phyloP scores from a whole-genome alignment of 2,888 invertebrate species.

The Pachycephus smyrnensis region DNA sequence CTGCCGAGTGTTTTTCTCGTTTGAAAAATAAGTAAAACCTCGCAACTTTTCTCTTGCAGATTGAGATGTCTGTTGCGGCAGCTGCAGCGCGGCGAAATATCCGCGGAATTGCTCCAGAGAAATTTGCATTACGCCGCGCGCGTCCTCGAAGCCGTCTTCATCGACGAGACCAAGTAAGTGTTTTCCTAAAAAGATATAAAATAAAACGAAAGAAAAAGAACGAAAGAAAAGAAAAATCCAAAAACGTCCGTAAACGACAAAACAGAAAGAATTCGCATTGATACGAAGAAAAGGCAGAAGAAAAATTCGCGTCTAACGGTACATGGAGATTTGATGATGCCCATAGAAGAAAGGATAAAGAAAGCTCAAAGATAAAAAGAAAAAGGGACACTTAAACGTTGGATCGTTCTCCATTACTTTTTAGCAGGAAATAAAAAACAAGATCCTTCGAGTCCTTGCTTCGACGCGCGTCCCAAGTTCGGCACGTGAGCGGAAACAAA shows the following conservation, averaged over 20 bases:
- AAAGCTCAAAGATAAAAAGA: not conserved
- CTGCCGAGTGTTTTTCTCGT: not conserved
- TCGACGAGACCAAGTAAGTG: constrained; percentile 92
- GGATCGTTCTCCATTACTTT: not conserved
- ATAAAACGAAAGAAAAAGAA: not conserved
- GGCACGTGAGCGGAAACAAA: not conserved
- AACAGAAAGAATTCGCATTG: not conserved
- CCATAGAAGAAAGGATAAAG: not conserved
- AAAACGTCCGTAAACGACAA: not conserved
- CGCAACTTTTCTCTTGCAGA: constrained; percentile 70
- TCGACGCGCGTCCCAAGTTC: not conserved
- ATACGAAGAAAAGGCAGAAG: not conserved
- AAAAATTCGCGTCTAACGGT: not conserved
- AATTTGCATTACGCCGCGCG: constrained; percentile 94
- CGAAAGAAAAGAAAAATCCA: not conserved
- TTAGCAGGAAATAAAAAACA: not conserved
- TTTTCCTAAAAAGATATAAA: constrained; percentile 16
- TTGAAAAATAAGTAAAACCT: not conserved
- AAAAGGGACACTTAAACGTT: not conserved
- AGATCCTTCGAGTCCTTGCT: not conserved
- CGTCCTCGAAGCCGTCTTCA: constrained; percentile 92
- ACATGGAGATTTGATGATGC: not conserved
- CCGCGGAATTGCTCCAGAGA: constrained; percentile 88
- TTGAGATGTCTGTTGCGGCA: constrained; percentile 91
- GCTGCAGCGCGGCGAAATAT: constrained; percentile 88